A percentile compares a stretch with the other conserved stretches of the same genome.
phyloP scores from a whole-genome alignment of 2,888 invertebrate genomes.

The Tanytarsus gracilentus region DNA sequence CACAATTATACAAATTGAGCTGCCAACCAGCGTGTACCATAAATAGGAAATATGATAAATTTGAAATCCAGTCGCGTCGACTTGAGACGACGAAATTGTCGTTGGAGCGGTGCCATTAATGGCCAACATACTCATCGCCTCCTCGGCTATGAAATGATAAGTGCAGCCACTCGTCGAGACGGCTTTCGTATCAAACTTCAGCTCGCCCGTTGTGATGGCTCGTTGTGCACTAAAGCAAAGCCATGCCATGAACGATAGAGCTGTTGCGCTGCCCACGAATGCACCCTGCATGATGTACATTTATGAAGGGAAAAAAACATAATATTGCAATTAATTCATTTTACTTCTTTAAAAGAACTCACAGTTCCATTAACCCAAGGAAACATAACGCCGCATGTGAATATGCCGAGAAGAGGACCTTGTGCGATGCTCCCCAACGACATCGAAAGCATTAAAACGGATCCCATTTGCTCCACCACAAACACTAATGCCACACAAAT shows the following conservation, averaged over 20 bases:
- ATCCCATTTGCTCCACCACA: conserved; percentile 57
- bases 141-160: conserved; percentile 44
- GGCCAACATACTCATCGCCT: conserved; percentile 36
- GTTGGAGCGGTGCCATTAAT: conserved; percentile 34
- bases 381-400: conserved; percentile 57
- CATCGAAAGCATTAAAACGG: conserved; percentile 59
- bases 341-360: conserved; percentile 31
- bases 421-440: conserved; percentile 56
- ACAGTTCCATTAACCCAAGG: conserved; percentile 57
- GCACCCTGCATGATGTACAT: conserved; percentile 47
- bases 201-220: conserved; percentile 46
- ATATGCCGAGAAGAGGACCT: conserved; percentile 59
- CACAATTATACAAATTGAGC: conserved; percentile 48
- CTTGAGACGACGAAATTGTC: background rate
- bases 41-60: conserved; percentile 67
- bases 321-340: conserved; percentile 14
- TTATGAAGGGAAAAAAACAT: too few relatives aligned
- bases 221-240: conserved; percentile 48
- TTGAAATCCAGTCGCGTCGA: conserved; percentile 34
- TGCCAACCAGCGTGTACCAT: conserved; percentile 63
- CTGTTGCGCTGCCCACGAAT: conserved; percentile 46
- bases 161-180: conserved; percentile 47
- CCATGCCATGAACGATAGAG: conserved; percentile 48
- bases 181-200: conserved; percentile 45
- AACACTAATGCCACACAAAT: conserved; percentile 54